phyloP scores from a whole-genome alignment of 2,113 vertebrate species.

The Casuarius casuarius region DNA sequence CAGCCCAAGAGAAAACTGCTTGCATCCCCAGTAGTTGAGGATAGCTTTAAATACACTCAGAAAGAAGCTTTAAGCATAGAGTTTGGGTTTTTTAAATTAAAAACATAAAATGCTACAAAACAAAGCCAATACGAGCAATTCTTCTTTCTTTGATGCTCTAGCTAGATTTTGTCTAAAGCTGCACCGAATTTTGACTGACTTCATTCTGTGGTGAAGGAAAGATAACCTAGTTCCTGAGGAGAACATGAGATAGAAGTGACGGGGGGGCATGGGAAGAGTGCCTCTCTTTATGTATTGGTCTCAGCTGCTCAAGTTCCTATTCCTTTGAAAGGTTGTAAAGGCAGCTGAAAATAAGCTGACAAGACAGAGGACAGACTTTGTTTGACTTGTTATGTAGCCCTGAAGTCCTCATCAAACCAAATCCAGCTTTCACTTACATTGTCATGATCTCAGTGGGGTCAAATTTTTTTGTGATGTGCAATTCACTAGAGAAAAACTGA shows the following conservation, averaged over 20 bases:
- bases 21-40: background rate
- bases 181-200: background rate
- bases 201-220: background rate
- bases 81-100: background rate
- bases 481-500: background rate
- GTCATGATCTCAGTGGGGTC: background rate
- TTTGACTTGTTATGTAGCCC: background rate
- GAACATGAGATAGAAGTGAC: background rate
- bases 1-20: background rate
- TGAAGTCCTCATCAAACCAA: background rate
- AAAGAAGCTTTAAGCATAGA: constrained; percentile 1
- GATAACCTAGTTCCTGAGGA: background rate
- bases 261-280: background rate
- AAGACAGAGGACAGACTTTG: background rate
- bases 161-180: background rate
- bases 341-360: background rate
- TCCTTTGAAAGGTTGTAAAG: background rate
- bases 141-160: background rate
- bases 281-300: fast-evolving
- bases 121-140: background rate
- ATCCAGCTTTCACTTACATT: background rate
- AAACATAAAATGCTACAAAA: constrained; percentile 6
- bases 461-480: background rate
- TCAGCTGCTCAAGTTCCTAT: background rate
- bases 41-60: background rate